phyloP scores from a whole-genome alignment of 2,113 vertebrate genomes.

The Bos javanicus region DNA sequence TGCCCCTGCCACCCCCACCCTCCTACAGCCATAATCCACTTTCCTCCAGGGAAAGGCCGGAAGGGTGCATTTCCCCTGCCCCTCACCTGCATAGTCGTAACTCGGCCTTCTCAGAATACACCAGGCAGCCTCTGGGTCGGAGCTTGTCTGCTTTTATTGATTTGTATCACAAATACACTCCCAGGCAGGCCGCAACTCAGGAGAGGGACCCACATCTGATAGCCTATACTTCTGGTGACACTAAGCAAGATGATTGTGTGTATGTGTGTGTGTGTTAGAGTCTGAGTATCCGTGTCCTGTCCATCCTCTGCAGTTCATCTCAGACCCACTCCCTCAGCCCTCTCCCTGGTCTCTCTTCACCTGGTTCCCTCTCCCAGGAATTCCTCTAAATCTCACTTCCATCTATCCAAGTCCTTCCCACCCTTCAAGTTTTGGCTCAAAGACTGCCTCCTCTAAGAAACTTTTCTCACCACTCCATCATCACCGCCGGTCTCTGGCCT shows the following conservation, averaged over 20 bases:
- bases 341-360: not conserved
- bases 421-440: not conserved
- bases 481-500: not conserved
- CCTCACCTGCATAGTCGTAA: not conserved
- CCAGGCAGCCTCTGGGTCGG: not conserved
- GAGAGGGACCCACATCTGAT: not conserved
- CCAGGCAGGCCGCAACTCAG: not conserved
- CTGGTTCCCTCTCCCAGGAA: not conserved
- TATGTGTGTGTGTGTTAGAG: not conserved
- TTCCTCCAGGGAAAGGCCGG: not conserved
- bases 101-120: not conserved
- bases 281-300: not conserved
- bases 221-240: not conserved
- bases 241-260: not conserved
- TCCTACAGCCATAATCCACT: not conserved
- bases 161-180: not conserved
- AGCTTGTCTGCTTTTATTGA: constrained; percentile 58
- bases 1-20: not conserved
- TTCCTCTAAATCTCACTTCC: not conserved
- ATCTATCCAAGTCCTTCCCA: not conserved
- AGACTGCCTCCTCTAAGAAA: not conserved
- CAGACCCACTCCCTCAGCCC: not conserved
- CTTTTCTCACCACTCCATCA: not conserved
- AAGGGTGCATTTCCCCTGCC: not conserved
- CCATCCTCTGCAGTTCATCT: not conserved